Conservation (phyloP, 2,888 invertebrate genomes). For the Acleris sparsana region DNA sequence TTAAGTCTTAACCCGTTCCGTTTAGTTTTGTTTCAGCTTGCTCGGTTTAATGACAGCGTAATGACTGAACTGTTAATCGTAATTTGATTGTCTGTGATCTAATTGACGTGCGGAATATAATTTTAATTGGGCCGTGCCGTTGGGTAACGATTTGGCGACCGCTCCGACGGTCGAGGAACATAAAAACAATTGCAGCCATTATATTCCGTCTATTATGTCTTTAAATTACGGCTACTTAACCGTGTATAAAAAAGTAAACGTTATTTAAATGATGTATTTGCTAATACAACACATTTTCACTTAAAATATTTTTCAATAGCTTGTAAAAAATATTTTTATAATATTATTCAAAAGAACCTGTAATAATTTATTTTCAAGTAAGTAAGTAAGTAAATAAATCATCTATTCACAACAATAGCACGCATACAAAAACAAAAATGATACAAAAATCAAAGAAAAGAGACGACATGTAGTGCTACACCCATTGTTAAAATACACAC, state of each 20-base stretch:
- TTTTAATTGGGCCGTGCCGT: slow-evolving; percentile 28
- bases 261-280: no score
- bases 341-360: no score
- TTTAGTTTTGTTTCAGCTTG: slow-evolving; percentile 51
- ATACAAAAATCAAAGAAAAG: no score
- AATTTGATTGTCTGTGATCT: slow-evolving; percentile 51
- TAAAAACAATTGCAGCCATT: not conserved
- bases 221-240: no score
- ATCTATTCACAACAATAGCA: no score
- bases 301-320: not conserved
- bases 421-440: no score
- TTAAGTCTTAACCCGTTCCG: slow-evolving; percentile 50
- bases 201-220: not conserved
- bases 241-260: not conserved
- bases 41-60: slow-evolving; percentile 48
- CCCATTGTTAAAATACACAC: no score
- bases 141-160: slow-evolving; percentile 32
- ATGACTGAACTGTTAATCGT: slow-evolving; percentile 56
- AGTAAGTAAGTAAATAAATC: no score
- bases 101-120: slow-evolving; percentile 45
- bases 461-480: no score
- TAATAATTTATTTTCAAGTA: no score
- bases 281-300: not conserved
- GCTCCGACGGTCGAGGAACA: slow-evolving; percentile 15
- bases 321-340: no score